Evolutionary conservation across 1,140 invertebrate genomes (phyloP), one percentile per base, ranked within the genome.

Genomic region (Micrasema longulum): DNA sequence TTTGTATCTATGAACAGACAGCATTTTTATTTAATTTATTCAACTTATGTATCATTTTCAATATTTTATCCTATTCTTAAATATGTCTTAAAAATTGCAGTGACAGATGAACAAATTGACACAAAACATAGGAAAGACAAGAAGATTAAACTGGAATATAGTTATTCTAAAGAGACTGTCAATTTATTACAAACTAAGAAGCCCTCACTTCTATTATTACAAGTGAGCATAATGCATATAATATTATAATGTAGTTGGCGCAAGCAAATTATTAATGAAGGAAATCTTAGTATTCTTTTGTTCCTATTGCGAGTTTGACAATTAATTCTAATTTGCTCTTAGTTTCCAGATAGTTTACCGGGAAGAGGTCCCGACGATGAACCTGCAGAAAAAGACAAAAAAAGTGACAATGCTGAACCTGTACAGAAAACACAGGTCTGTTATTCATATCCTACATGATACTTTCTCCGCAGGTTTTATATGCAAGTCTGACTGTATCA

Each of bases 281-380:
- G 12, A 45, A 4, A 45, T 14, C n/a, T 45, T 14, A 45, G n/a
- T 45, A 6, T 45, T 16, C 18, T 45, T 11, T 41, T 10, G 43
- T 45, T 14, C 18, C 18, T 45, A 14, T 4, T 14, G 9, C n/a
- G 10, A 16, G 3, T 1, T 43, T 45, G 1, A n/a, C n/a, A 14
- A 45, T n/a, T 16, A 45, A 14, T 2, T 20, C 3, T 6, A 16
- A 16, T 47, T 48, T 71, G 20, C 57, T 60, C 71, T 65, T 72
- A 85, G 83, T 77, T 86, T 50, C 85, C 87, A 18, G 84, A 87
- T 76, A 79, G 80, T 1, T 75, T 88, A 69, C 86, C 86, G 0
- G 86, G 85, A 80, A 68, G 83, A 73, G 70, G 57, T 48, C 18
- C 77, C 67, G 23, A 74, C 63, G 11, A 71, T 73, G 53, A 81